phyloP scores from a whole-genome alignment of 2,888 invertebrate genomes.

The Acleris sparsana region DNA sequence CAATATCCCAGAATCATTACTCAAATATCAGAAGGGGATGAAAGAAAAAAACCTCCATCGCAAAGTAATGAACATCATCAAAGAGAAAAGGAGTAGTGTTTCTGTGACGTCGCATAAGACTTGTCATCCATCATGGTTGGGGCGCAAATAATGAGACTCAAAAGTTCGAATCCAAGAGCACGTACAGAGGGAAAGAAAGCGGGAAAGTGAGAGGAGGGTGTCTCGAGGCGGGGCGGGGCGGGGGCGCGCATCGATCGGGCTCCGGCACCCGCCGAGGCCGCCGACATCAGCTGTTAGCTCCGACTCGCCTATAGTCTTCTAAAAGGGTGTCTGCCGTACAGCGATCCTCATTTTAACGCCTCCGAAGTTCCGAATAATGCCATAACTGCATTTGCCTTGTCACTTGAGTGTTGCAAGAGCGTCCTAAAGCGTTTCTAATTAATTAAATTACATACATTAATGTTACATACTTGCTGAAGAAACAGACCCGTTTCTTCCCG shows the following conservation, averaged over 20 bases:
- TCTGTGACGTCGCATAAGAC: conserved; percentile 36
- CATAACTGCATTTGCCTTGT: conserved; percentile 27
- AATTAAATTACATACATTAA: conserved; percentile 4
- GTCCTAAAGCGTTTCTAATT: conserved; percentile 6
- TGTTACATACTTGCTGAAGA: conserved; percentile 1
- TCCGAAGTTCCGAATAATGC: conserved; percentile 38
- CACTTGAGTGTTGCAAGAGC: conserved; percentile 21
- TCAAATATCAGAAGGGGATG: conserved; percentile 28
- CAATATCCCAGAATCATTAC: conserved; percentile 26
- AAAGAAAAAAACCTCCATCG: conserved; percentile 27
- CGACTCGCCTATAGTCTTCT: conserved; percentile 41
- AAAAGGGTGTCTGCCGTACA: conserved; percentile 39
- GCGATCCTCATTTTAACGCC: conserved; percentile 38
- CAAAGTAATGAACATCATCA: conserved; percentile 35
- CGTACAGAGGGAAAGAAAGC: conserved; percentile 69
- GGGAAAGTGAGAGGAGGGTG: conserved; percentile 70
- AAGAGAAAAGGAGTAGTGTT: conserved; percentile 38
- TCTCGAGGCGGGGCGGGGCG: conserved; percentile 56
- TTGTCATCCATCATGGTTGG: conserved; percentile 34
- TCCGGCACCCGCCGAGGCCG: conserved; percentile 57
- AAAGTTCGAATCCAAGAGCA: conserved; percentile 37
- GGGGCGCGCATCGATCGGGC: conserved; percentile 72
- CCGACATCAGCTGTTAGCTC: conserved; percentile 72
- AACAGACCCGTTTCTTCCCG: too few relatives aligned
- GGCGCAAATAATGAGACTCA: conserved; percentile 36